Percentiles rank a stretch among this genome's conserved stretches.
Conservation (phyloP, 1,140 invertebrate species). For the Helicorthomorpha holstii region DNA sequence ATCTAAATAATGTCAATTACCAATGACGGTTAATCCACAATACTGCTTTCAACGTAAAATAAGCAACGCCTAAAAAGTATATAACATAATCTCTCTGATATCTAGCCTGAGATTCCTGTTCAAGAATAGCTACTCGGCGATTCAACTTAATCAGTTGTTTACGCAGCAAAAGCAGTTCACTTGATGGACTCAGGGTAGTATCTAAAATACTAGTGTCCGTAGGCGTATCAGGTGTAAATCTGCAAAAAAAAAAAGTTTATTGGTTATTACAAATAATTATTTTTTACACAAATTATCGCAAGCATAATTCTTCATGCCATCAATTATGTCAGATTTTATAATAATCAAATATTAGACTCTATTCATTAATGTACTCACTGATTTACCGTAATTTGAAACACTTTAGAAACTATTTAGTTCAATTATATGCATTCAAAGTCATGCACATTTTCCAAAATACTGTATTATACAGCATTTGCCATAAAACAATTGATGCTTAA, state of each 20-base stretch:
- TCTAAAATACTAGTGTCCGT: not conserved
- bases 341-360: not conserved
- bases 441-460: too few species aligned
- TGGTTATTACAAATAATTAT: too few species aligned
- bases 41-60: not conserved
- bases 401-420: not conserved
- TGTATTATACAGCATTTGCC: too few species aligned
- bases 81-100: not conserved
- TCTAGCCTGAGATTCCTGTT: not conserved
- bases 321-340: not conserved
- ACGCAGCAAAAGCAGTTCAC: slow-evolving; percentile 62
- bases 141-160: not conserved
- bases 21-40: not conserved
- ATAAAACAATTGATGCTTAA: too few species aligned
- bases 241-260: slow-evolving; percentile 24
- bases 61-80: not conserved
- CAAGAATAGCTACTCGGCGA: not conserved
- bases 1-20: too few species aligned
- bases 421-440: too few species aligned
- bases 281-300: too few species aligned
- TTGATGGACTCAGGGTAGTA: slow-evolving; percentile 41
- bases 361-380: not conserved
- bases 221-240: slow-evolving; percentile 23
- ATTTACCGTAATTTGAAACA: not conserved
- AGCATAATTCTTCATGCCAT: too few species aligned